Base-by-base conservation (phyloP, 1,140 invertebrate species). In the Sogatella furcifera region DNA sequence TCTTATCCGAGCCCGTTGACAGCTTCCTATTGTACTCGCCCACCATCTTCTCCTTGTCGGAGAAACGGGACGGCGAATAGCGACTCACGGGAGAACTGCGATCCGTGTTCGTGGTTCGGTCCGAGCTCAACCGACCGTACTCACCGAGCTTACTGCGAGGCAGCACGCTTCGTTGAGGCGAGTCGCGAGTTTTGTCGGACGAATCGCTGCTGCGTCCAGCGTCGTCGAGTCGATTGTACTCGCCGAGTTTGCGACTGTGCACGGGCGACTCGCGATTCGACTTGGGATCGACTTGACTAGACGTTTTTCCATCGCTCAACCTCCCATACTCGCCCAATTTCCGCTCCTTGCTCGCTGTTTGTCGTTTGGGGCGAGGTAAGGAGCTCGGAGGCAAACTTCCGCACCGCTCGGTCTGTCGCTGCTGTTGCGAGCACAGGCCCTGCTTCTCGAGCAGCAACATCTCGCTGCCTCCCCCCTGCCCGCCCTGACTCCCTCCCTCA, bases 391-490 rank as follows among this genome's bases (percentile, higher is more conserved):
- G 83, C 28, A 84, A 76, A 66, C 78, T 80, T 0, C 76, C 76
- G 17, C 76, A 74, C 13, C 76, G 66, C 10, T 70, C 70, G 43
- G 74, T 74, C 78, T 82, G 83, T n/a, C 83, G 71, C 64, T 87
- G 84, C 63, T 84, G 80, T 70, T 88, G 86, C 6, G 85, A 87
- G 57, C 83, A 84, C 21, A 85, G 75, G 0, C 86, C 86, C 66
- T 88, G 86, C 59, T 86, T 85, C 71, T 88, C 86, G 61, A 88
- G 70, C 22, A 89, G 77, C 68, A 87, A 76, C 68, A 86, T 86
- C 59, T 86, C 84, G 66, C 85, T 59, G 5, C 59, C 56, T 31
- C 11, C 41, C 17, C 34, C 34, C 83, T 2, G 82, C 75, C 28
- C 74, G 41, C 57, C 59, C 61, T 28, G 63, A 34, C 24, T 15